Evolutionary conservation across 2,888 invertebrate genomes (phyloP).

Genomic region (Philhelius pedissequus): DNA sequence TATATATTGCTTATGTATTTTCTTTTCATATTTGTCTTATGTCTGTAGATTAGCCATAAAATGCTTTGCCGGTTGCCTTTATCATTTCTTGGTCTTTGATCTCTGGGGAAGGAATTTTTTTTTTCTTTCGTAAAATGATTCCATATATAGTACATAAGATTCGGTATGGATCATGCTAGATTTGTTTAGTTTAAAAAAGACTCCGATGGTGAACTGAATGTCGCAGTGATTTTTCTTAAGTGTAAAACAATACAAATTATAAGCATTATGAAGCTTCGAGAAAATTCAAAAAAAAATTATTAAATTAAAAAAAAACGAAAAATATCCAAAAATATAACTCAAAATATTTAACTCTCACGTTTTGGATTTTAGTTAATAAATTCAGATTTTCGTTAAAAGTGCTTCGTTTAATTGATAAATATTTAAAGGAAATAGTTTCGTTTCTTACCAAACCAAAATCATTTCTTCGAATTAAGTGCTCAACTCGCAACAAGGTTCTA

Average conservation of each 20-base stretch:
- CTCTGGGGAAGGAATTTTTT: constrained; percentile 35
- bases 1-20: constrained; percentile 4
- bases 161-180: constrained; percentile 40
- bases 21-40: constrained; percentile 21
- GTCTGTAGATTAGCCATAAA: constrained; percentile 42
- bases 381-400: too few relatives aligned
- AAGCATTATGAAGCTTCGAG: neutral
- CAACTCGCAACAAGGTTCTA: too few relatives aligned
- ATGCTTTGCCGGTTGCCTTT: constrained; percentile 32
- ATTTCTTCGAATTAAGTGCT: too few relatives aligned
- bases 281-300: neutral
- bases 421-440: too few relatives aligned
- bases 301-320: too few relatives aligned
- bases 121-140: constrained; percentile 3
- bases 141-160: constrained; percentile 31
- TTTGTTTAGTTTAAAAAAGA: neutral
- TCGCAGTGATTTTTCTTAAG: neutral
- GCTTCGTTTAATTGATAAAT: too few relatives aligned
- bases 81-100: constrained; percentile 48
- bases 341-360: too few relatives aligned
- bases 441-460: too few relatives aligned
- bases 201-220: neutral
- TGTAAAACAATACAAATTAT: neutral
- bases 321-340: too few relatives aligned
- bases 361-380: too few relatives aligned